phyloP scores from a whole-genome alignment of 2,113 vertebrate genomes.

The Hassar affinis region DNA sequence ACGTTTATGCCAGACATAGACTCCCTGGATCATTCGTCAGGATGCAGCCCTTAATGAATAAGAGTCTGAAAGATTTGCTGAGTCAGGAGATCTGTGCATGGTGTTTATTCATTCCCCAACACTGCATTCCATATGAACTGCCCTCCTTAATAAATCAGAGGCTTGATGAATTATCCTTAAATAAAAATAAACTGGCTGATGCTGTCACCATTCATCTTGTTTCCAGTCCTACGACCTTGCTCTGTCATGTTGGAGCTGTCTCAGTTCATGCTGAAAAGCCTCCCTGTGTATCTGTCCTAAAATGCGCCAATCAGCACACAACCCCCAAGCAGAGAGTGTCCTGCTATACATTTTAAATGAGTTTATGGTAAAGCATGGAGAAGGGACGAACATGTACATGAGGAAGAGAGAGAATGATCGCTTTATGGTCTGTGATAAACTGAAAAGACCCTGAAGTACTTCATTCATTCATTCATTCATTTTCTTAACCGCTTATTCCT shows the following conservation, averaged over 20 bases:
- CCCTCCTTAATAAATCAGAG: slow-evolving; percentile 62
- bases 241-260: slow-evolving; percentile 14
- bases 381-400: background rate
- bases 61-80: slow-evolving; percentile 56
- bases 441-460: background rate
- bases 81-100: slow-evolving; percentile 55
- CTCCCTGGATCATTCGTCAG: slow-evolving; percentile 72
- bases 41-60: slow-evolving; percentile 68
- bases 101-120: slow-evolving; percentile 56
- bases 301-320: slow-evolving; percentile 3
- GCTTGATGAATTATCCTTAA: slow-evolving; percentile 62
- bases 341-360: background rate
- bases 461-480: no score
- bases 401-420: background rate
- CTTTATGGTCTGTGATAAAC: background rate
- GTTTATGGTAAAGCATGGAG: background rate
- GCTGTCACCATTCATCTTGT: slow-evolving; percentile 25
- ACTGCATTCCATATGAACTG: slow-evolving; percentile 64
- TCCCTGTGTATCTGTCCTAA: background rate
- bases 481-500: no score
- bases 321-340: background rate
- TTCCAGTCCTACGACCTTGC: background rate
- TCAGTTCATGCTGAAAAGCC: slow-evolving; percentile 26
- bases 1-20: slow-evolving; percentile 71
- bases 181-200: slow-evolving; percentile 28